A percentile compares a stretch with the other conserved stretches of the same genome.
Evolutionary conservation across 2,888 invertebrate species (phyloP).

Genomic region (Erynnis tages): DNA sequence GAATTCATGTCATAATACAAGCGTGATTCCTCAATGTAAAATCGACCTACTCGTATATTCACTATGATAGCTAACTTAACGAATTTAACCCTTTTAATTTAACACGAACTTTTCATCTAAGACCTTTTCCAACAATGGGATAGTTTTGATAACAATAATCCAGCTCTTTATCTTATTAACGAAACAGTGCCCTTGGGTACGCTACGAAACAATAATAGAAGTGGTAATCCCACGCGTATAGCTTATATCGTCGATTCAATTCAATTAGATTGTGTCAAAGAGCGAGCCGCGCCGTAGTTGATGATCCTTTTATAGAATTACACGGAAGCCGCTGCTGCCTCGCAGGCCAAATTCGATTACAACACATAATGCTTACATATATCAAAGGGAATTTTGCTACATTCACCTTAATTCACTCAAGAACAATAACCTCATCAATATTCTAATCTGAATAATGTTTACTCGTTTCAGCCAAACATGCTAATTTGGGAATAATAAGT

Average conservation of each 20-base stretch:
- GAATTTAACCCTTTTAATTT: too few relatives aligned
- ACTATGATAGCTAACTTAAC: too few relatives aligned
- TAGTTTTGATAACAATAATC: too few relatives aligned
- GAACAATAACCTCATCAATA: constrained; percentile 17
- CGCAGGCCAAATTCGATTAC: not conserved
- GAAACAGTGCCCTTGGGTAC: too few relatives aligned
- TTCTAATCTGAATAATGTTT: constrained; percentile 17
- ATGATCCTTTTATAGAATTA: constrained; percentile 13
- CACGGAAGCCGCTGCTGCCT: not conserved
- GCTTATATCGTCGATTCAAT: constrained; percentile 2
- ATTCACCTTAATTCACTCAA: not conserved
- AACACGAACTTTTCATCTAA: too few relatives aligned
- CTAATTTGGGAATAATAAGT: constrained; percentile 1
- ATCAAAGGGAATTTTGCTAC: constrained; percentile 2
- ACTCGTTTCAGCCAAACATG: constrained; percentile 17
- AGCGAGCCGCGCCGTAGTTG: not conserved
- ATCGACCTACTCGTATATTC: too few relatives aligned
- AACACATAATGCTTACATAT: not conserved
- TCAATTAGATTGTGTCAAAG: constrained; percentile 3
- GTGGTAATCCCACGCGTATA: too few relatives aligned
- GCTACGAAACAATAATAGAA: too few relatives aligned
- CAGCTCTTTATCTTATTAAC: too few relatives aligned
- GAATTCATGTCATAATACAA: too few relatives aligned
- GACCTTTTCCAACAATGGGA: too few relatives aligned
- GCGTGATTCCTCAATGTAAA: too few relatives aligned